These are phyloP conservation scores for Tinamus major DNA, from an alignment of 2,797 vertebrate species.

Conservation along the genomic window DNA sequence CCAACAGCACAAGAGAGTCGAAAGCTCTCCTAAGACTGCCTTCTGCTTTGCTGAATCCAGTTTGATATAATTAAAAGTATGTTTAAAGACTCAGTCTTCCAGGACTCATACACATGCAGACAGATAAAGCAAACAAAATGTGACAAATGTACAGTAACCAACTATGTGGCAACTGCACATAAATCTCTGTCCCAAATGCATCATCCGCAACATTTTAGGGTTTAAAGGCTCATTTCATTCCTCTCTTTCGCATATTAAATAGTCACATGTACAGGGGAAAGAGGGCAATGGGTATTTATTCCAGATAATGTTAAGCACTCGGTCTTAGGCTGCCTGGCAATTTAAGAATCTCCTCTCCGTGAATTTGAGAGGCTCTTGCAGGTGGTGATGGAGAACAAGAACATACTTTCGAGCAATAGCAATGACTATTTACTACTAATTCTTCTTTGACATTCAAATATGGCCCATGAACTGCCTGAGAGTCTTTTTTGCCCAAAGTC, in stretches of 20 bases:
- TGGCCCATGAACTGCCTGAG: neutral
- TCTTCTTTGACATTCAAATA: neutral
- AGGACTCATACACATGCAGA: neutral
- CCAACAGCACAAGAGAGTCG: neutral
- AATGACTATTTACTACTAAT: neutral
- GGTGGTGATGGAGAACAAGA: neutral
- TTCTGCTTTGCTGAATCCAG: conserved; percentile 22
- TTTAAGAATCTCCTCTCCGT: neutral
- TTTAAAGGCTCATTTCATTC: conserved; percentile 37
- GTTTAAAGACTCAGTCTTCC: neutral
- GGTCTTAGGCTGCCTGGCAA: neutral
- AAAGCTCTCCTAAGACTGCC: neutral
- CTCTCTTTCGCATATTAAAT: conserved; percentile 21
- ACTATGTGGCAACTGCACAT: neutral
- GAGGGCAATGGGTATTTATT: neutral
- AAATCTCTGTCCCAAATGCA: neutral
- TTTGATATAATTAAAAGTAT: neutral
- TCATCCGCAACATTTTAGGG: neutral
- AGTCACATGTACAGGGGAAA: neutral
- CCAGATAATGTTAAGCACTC: neutral
- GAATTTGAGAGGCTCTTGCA: neutral
- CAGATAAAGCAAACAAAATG: conserved; percentile 23
- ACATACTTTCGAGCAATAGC: neutral
- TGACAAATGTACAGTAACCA: conserved; percentile 37
- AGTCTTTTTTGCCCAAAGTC: neutral